Conservation (phyloP, 2,797 vertebrate genomes). For the Pangasius djambal region DNA sequence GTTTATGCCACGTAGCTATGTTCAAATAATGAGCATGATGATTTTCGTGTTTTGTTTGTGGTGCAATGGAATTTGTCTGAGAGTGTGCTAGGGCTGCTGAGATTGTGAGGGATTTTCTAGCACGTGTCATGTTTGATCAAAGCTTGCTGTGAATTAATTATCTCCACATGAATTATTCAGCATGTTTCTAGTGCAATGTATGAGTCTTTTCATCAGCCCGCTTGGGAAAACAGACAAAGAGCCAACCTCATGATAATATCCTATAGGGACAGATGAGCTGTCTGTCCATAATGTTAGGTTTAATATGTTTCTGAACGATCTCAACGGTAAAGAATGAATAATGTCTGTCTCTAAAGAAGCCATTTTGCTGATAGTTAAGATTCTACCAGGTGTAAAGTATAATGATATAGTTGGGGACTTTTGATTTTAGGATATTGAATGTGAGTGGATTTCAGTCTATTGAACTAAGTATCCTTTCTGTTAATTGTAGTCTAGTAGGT, state of each 20-base stretch:
- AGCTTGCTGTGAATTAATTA: slow-evolving; percentile 60
- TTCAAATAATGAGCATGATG: slow-evolving; percentile 26
- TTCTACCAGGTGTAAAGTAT: not conserved
- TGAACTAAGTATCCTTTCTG: not conserved
- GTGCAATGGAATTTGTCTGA: slow-evolving; percentile 41
- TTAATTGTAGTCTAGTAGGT: not conserved
- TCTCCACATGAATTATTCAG: slow-evolving; percentile 60
- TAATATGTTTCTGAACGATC: slow-evolving; percentile 9
- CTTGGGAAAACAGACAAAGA: slow-evolving; percentile 55
- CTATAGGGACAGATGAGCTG: slow-evolving; percentile 23
- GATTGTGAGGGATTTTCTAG: slow-evolving; percentile 52
- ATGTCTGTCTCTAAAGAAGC: not conserved
- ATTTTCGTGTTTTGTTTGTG: slow-evolving; percentile 38
- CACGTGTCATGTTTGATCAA: slow-evolving; percentile 59
- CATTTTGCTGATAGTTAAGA: not conserved
- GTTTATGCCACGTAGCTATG: not conserved
- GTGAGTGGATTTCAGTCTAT: not conserved
- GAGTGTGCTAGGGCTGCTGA: slow-evolving; percentile 39
- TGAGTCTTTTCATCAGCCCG: slow-evolving; percentile 43
- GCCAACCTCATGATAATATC: slow-evolving; percentile 33
- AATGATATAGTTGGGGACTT: not conserved
- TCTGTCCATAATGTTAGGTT: not conserved
- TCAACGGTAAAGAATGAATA: slow-evolving; percentile 1
- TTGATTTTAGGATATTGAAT: not conserved
- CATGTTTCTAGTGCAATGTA: slow-evolving; percentile 54